These are phyloP conservation scores for Drosophila azteca DNA, from an alignment of 1,140 invertebrate genomes.

Conservation along the genomic window DNA sequence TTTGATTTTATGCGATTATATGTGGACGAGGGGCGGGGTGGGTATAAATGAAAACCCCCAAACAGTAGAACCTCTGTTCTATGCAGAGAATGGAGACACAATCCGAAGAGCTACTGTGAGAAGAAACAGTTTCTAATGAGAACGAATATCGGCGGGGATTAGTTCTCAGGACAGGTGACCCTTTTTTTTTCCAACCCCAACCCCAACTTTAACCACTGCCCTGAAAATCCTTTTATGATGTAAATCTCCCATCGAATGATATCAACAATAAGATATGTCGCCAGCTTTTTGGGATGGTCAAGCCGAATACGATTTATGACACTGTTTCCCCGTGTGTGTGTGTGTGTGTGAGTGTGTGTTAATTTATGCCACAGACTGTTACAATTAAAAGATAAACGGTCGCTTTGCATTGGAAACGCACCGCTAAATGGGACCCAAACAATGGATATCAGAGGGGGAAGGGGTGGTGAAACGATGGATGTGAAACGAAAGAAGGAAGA, in stretches of 20 bases:
- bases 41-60: no score
- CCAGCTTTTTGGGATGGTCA: conserved; percentile 23
- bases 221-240: conserved; percentile 71
- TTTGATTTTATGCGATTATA: no score
- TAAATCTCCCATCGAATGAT: conserved; percentile 52
- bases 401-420: conserved; percentile 76
- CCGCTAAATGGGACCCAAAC: conserved; percentile 62
- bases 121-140: conserved; percentile 43
- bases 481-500: conserved; percentile 4
- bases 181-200: conserved; percentile 2
- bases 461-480: not conserved
- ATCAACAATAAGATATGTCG: conserved; percentile 68
- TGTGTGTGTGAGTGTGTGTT: conserved; percentile 32
- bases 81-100: conserved; percentile 4
- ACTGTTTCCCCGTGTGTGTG: not conserved
- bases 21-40: no score
- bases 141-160: conserved; percentile 42
- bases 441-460: conserved; percentile 10
- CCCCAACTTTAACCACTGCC: no score
- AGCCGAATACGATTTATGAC: conserved; percentile 64
- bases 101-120: conserved; percentile 33
- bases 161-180: conserved; percentile 49
- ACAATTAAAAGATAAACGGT: conserved; percentile 81
- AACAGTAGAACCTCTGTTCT: no score
- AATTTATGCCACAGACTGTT: conserved; percentile 73